phyloP scores from a whole-genome alignment of 2,113 vertebrate genomes.

The Oenanthe melanoleuca region DNA sequence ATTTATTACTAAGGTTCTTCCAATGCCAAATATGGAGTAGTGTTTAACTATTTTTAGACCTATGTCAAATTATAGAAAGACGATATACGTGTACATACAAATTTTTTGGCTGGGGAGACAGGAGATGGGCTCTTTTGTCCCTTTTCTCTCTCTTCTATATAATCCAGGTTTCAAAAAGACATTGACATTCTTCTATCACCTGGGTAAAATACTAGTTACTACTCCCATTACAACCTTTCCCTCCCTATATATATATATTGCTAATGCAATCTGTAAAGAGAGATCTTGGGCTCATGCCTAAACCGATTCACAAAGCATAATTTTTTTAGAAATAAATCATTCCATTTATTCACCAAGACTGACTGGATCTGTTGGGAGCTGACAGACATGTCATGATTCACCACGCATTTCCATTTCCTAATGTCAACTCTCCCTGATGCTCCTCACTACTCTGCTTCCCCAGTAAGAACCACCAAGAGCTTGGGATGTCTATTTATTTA shows the following conservation, averaged over 20 bases:
- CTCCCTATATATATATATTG: background rate
- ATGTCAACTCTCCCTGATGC: conserved; percentile 4
- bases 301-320: conserved; percentile 2
- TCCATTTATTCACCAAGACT: conserved; percentile 18
- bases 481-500: background rate
- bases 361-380: conserved; percentile 39
- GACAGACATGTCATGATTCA: conserved; percentile 60
- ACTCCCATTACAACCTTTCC: background rate
- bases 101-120: background rate
- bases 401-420: conserved; percentile 38
- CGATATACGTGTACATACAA: background rate
- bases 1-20: background rate
- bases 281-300: background rate
- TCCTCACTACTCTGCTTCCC: conserved; percentile 18
- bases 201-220: background rate
- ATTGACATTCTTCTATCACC: background rate
- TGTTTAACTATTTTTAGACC: background rate
- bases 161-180: background rate
- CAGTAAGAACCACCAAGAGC: background rate
- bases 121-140: background rate
- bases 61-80: background rate
- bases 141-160: background rate
- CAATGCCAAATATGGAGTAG: background rate
- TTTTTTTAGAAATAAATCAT: conserved; percentile 10
- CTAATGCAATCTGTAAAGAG: background rate